Evolutionary conservation across 1,140 invertebrate species (phyloP), one percentile per base, ranked within the genome.

Genomic region (Trialeurodes vaporariorum): DNA sequence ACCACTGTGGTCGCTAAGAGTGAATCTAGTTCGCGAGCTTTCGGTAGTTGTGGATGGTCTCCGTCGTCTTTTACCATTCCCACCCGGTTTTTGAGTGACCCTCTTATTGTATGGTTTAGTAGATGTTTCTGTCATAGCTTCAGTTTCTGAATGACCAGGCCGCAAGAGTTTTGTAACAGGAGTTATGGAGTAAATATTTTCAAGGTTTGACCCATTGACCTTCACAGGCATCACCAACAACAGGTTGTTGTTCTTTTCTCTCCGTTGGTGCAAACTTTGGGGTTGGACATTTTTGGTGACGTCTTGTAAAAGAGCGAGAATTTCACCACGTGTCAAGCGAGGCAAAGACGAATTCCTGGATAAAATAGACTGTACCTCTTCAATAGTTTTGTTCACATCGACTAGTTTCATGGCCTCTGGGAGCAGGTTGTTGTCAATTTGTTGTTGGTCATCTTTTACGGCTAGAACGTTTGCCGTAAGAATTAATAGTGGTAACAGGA

Each of bases 281-380:
- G 34, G 34, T 49, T 9, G 5, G 61, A 63, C 69, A 13, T 67
- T 34, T 25, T 65, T 64, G 1, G 71, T 72, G 65, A 86, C 85
- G 62, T 86, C 84, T 64, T 81, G 78, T 13, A 86, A 73, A 27
- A 86, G 78, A 26, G 81, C 77, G 1, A 86, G 74, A 61, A 86
- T 86, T 69, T 86, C 83, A 11, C 78, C 76, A 68, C 83, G 75
- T 1, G 78, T 80, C 17, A 86, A 75, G 27, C 81, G 78, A 1
- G 86, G 85, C 23, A 87, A 71, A 21, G 75, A 77, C 1, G 81
- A 75, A 71, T 86, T 81, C 25, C 78, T 75, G 68, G 79, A 73
- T 2, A 86, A 74, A 66, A 85, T 80, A 34, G 73, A 80, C 68
- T 86, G 81, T 1, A 87, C 85, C 75, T 85, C 81, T 60, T 82